phyloP scores from a whole-genome alignment of 2,113 vertebrate species.

The Syngnathus scovelli region DNA sequence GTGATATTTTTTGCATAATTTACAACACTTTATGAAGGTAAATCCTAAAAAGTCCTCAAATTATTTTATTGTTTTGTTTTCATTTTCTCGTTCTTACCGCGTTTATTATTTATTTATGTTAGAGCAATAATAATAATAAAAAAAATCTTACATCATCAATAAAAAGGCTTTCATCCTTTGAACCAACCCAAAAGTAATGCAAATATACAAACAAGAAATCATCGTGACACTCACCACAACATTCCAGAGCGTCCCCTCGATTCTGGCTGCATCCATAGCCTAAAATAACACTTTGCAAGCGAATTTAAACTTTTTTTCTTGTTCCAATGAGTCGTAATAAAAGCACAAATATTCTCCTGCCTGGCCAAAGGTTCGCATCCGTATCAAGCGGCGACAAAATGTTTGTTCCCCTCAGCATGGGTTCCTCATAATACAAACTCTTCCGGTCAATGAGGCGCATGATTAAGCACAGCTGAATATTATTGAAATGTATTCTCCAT shows the following conservation, averaged over 20 bases:
- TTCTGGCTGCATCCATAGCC: conserved; percentile 60
- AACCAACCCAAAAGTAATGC: background rate
- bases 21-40: background rate
- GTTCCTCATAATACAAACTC: background rate
- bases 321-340: too few species aligned
- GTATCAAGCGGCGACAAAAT: background rate
- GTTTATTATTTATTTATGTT: background rate
- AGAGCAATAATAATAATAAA: background rate
- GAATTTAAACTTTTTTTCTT: background rate
- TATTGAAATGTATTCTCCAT: background rate
- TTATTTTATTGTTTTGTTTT: background rate
- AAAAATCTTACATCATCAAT: background rate
- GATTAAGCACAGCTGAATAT: background rate
- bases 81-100: background rate
- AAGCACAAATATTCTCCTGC: background rate
- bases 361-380: background rate
- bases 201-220: background rate
- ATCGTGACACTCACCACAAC: conserved; percentile 62
- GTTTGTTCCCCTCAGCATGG: background rate
- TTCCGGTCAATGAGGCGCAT: background rate
- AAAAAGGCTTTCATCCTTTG: background rate
- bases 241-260: conserved; percentile 62
- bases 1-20: background rate
- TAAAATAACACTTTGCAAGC: background rate
- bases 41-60: background rate